Evolutionary conservation across 2,888 invertebrate species (phyloP), one percentile per base, ranked within the genome.

Genomic region (Aleiodes leptofemur): DNA sequence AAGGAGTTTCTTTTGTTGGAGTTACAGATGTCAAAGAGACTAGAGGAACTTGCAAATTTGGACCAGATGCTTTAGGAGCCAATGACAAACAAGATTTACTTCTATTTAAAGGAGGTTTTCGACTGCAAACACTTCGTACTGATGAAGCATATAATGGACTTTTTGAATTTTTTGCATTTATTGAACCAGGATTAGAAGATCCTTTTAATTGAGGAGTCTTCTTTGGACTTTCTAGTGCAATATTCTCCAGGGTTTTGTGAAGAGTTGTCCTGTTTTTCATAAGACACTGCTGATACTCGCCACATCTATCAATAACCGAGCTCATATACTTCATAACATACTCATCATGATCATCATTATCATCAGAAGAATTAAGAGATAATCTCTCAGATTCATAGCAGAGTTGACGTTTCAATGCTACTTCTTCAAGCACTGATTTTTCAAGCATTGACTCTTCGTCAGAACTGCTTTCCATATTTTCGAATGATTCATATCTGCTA

Each of bases 311-410:
- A 29, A 66, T 29, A 29, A 61, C 56, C 0, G 29, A 29, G 7
- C 50, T 16, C 23, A 66, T 9, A 50, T 61, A 38, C 16, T 38
- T 38, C 13, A 61, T 38, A 1, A 61, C 76, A 1, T 75, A 71
- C 0, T 79, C 79, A 11, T 68, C 61, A 23, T 76, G 77, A 53
- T 77, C 76, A 14, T 77, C 61, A 23, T 76, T 77, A 53, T 77
- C 77, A 14, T 77, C 76, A n/a, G 80, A 38, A 9, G 80, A 77
- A 38, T 61, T 48, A 72, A 80, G 43, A 71, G 79, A 9, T 78
- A 74, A 70, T 56, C 84, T 83, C 0, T 85, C 87, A 8, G 86
- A 86, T 53, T 88, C 85, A n/a, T 87, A 80, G 59, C 88, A 88
- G 29, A 86, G 82, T 14, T 85, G 85, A n/a, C 86, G 83, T 64